A percentile compares a stretch with the other conserved stretches of the same genome.
Conservation (phyloP, 2,888 invertebrate genomes). For the Cacoxenus indagator region DNA sequence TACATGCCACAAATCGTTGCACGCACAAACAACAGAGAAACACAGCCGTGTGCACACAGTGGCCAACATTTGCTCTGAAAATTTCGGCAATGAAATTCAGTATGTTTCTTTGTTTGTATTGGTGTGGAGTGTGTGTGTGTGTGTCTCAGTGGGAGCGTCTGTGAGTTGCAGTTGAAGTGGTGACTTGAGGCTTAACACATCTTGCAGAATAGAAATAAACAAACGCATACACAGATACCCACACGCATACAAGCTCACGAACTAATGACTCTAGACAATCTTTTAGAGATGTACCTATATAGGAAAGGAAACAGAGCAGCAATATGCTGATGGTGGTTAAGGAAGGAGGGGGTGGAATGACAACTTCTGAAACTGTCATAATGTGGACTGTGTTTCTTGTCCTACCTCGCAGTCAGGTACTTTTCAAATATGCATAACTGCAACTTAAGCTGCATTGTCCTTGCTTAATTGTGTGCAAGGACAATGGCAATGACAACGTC, state of each 20-base stretch:
- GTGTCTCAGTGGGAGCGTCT: constrained; percentile 16
- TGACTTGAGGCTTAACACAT: constrained; percentile 45
- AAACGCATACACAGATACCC: background rate
- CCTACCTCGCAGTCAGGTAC: background rate
- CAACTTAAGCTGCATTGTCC: constrained; percentile 49
- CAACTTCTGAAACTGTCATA: no score
- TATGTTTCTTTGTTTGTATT: background rate
- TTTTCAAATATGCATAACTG: constrained; percentile 32
- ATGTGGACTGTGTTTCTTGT: background rate
- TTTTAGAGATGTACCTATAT: background rate
- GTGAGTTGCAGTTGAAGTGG: constrained; percentile 14
- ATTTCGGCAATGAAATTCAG: constrained; percentile 60
- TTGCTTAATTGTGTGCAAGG: constrained; percentile 59
- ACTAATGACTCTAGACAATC: constrained; percentile 7
- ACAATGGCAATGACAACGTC: constrained; percentile 26
- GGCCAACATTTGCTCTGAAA: constrained; percentile 20
- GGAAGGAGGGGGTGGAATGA: no score
- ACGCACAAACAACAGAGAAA: constrained; percentile 11
- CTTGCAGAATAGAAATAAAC: constrained; percentile 35
- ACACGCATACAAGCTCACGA: background rate
- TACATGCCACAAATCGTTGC: constrained; percentile 9
- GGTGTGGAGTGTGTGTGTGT: constrained; percentile 10
- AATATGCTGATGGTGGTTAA: background rate
- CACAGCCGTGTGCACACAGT: background rate
- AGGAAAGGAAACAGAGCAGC: background rate